A percentile compares a stretch with the other conserved stretches of the same genome.
Conservation (phyloP, 2,888 invertebrate species). For the Mythimna ferrago region DNA sequence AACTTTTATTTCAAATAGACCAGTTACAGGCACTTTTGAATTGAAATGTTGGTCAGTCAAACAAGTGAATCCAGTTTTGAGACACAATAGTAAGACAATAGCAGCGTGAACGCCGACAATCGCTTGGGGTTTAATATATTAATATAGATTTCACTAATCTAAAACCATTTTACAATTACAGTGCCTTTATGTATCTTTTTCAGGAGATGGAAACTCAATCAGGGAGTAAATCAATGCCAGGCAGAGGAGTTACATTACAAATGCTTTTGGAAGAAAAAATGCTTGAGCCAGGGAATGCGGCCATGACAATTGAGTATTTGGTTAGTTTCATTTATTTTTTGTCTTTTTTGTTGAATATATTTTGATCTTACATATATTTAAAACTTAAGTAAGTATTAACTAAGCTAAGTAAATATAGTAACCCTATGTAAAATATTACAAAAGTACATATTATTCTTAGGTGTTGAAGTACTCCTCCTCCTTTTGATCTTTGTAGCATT, state of each 20-base stretch:
- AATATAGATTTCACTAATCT: not conserved
- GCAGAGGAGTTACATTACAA: conserved; percentile 95
- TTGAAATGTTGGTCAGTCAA: too few species aligned
- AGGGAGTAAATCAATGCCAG: conserved; percentile 88
- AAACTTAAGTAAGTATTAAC: too few species aligned
- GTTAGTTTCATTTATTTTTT: conserved; percentile 81
- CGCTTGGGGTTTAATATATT: too few species aligned
- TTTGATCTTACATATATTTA: not conserved
- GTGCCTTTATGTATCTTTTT: conserved; percentile 39
- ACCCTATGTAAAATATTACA: too few species aligned
- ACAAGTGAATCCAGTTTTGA: too few species aligned
- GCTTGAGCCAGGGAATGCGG: conserved; percentile 95
- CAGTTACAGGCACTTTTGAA: too few species aligned
- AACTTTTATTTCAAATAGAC: too few species aligned
- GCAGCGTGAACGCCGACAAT: too few species aligned
- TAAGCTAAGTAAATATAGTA: too few species aligned
- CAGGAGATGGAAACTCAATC: conserved; percentile 87
- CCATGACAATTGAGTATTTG: conserved; percentile 97
- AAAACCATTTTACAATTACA: not conserved
- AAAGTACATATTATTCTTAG: too few species aligned
- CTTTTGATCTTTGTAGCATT: not conserved
- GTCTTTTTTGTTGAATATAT: not conserved
- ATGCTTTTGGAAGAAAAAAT: conserved; percentile 96
- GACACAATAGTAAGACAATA: too few species aligned
- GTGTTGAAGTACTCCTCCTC: too few species aligned